Percentiles rank a stretch among this genome's conserved stretches.
phyloP scores from a whole-genome alignment of 1,140 invertebrate genomes.

The Limonius californicus region DNA sequence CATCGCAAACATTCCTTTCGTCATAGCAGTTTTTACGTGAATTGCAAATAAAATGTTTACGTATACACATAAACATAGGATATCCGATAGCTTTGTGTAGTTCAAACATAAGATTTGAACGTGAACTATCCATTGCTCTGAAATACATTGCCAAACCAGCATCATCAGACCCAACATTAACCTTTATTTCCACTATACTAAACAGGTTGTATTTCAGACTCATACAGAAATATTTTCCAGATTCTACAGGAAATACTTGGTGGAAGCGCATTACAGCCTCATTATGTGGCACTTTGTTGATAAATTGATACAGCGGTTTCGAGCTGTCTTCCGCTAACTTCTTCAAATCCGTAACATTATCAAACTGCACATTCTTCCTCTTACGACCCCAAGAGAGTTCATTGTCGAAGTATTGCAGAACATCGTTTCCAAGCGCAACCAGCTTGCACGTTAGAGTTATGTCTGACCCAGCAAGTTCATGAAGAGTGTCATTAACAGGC shows the following conservation, averaged over 20 bases:
- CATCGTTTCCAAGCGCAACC: background rate
- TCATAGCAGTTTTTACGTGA: background rate
- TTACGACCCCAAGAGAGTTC: background rate
- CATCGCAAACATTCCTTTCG: constrained; percentile 61
- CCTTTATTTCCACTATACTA: constrained; percentile 30
- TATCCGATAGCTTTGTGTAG: too few species aligned
- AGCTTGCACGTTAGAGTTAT: constrained; percentile 11
- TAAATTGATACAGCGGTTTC: background rate
- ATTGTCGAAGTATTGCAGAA: background rate
- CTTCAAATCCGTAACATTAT: background rate
- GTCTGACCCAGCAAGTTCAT: constrained; percentile 7
- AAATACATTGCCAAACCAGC: too few species aligned
- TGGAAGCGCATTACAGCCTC: constrained; percentile 38
- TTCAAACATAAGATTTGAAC: too few species aligned
- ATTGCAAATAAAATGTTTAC: background rate
- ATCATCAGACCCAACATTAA: too few species aligned
- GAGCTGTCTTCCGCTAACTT: background rate
- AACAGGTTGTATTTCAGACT: constrained; percentile 40
- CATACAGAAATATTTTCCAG: constrained; percentile 39
- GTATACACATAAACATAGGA: background rate
- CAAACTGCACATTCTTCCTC: background rate
- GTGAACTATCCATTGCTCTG: too few species aligned
- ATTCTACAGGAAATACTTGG: constrained; percentile 34
- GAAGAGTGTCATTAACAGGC: background rate
- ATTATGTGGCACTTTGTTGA: background rate